Evolutionary conservation across 2,888 invertebrate species (phyloP), one percentile per base, ranked within the genome.

Genomic region (Meghimatium bilineatum): DNA sequence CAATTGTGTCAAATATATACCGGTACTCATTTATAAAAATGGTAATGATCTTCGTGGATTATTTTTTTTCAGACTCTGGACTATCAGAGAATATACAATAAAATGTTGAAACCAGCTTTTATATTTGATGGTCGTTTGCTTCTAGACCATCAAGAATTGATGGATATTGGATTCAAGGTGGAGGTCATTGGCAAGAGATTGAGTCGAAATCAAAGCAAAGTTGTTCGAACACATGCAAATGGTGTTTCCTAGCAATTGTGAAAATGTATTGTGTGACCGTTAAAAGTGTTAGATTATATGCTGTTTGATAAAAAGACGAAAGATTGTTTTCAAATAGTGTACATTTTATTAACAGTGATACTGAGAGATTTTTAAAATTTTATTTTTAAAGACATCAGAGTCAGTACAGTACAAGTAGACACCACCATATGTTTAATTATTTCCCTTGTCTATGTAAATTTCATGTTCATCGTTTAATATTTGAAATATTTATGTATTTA

Each of bases 31-130:
- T n/a, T n/a, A n/a, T n/a, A n/a, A n/a, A n/a, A n/a, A n/a, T n/a
- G n/a, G n/a, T 49, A 49, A 49, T 49, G 17, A 56, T 20, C 23
- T 56, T 17, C 23, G 3, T 56, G 10, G 23, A 56, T 56, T 5
- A 63, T 44, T 71, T 78, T 81, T 72, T 81, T 72, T 88, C 93
- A 97, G 97, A 94, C 94, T 23, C 94, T 98, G 88, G 97, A 99
- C 94, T 99, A 97, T 92, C 95, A 96, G 90, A 95, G 95, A 89
- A 97, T 99, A 89, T 99, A 97, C 91, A 95, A 96, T 82, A 95
- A 95, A 5, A 99, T 99, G 99, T 96, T 97, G 96, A 99, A 99
- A 92, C 99, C 99, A 0, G 99, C 99, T 0, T 99, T 97, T 92
- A 95, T 99, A 80, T 99, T 99, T 93, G 99, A 99, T 93, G 99